Percentiles rank a stretch among this genome's conserved stretches.
Conservation (phyloP, 1,140 invertebrate genomes). For the Drosophila novamexicana region DNA sequence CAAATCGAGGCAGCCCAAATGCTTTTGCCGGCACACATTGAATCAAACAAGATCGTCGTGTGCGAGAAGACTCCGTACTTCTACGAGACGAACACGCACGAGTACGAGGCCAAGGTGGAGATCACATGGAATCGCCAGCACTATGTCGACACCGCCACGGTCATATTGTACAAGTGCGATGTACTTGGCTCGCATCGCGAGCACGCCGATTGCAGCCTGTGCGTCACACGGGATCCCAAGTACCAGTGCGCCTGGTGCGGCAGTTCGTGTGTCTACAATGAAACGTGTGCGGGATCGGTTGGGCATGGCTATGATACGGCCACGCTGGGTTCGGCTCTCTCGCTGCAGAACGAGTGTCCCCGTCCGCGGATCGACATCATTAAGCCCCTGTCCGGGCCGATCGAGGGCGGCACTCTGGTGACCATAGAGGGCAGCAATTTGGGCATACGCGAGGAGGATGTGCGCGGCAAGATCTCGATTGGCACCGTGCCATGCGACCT, state of each 20-base stretch:
- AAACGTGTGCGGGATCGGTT: slow-evolving; percentile 87
- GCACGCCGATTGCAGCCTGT: slow-evolving; percentile 96
- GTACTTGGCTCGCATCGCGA: slow-evolving; percentile 95
- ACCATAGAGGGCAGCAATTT: slow-evolving; percentile 98
- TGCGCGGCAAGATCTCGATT: slow-evolving; percentile 95
- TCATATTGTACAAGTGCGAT: slow-evolving; percentile 97
- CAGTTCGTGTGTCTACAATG: slow-evolving; percentile 93
- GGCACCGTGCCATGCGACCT: slow-evolving; percentile 95
- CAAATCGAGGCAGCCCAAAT: slow-evolving; percentile 96
- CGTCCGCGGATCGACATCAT: slow-evolving; percentile 97
- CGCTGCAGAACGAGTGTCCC: slow-evolving; percentile 93
- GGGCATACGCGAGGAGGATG: slow-evolving; percentile 95
- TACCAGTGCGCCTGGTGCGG: slow-evolving; percentile 97
- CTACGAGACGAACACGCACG: slow-evolving; percentile 93
- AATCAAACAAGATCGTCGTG: slow-evolving; percentile 92
- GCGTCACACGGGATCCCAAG: slow-evolving; percentile 93
- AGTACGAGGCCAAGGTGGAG: slow-evolving; percentile 94
- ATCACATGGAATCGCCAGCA: slow-evolving; percentile 97
- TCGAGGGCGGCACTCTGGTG: slow-evolving; percentile 97
- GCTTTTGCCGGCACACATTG: slow-evolving; percentile 93
- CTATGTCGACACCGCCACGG: slow-evolving; percentile 94
- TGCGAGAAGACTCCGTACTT: slow-evolving; percentile 96
- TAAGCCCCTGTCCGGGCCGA: slow-evolving; percentile 95
- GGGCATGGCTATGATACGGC: not conserved
- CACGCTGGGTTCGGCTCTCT: not conserved